Percentiles rank a stretch among this genome's conserved stretches.
Conservation (phyloP, 2,888 invertebrate genomes). For the Chaetogeoica ovagalla region DNA sequence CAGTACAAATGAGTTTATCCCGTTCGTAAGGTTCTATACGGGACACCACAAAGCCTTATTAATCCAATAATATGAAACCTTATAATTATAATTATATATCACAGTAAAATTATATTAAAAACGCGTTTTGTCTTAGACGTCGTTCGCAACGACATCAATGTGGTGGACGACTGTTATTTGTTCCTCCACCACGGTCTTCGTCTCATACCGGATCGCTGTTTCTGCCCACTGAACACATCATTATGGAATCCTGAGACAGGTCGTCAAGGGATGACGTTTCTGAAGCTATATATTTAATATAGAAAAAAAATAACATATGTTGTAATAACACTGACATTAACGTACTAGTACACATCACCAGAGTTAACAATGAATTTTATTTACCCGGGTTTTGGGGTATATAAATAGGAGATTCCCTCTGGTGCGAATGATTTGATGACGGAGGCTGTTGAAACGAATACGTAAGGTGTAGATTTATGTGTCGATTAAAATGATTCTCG, state of each 20-base stretch:
- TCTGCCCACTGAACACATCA: slow-evolving; percentile 61
- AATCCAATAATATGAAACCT: slow-evolving; percentile 1
- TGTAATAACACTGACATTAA: not conserved
- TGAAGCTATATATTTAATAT: slow-evolving; percentile 60
- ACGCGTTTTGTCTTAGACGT: not conserved
- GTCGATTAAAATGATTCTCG: slow-evolving; percentile 68
- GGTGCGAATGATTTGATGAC: slow-evolving; percentile 58
- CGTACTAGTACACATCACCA: not conserved
- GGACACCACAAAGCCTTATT: not conserved
- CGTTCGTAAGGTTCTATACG: not conserved
- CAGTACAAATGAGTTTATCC: not conserved
- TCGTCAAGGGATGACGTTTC: slow-evolving; percentile 86
- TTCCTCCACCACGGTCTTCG: slow-evolving; percentile 56
- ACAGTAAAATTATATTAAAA: slow-evolving; percentile 33
- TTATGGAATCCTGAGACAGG: slow-evolving; percentile 82
- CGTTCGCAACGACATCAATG: not conserved
- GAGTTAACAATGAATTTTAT: not conserved
- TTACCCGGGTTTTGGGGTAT: slow-evolving; percentile 60
- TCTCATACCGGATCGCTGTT: slow-evolving; percentile 57
- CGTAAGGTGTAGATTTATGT: slow-evolving; percentile 84
- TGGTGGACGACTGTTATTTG: slow-evolving; percentile 39
- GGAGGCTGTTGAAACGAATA: slow-evolving; percentile 70
- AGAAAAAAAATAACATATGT: not conserved
- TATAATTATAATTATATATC: slow-evolving; percentile 40
- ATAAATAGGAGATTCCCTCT: slow-evolving; percentile 60